Conservation (phyloP, 2,797 vertebrate genomes). For the Diplodus puntazzo region DNA sequence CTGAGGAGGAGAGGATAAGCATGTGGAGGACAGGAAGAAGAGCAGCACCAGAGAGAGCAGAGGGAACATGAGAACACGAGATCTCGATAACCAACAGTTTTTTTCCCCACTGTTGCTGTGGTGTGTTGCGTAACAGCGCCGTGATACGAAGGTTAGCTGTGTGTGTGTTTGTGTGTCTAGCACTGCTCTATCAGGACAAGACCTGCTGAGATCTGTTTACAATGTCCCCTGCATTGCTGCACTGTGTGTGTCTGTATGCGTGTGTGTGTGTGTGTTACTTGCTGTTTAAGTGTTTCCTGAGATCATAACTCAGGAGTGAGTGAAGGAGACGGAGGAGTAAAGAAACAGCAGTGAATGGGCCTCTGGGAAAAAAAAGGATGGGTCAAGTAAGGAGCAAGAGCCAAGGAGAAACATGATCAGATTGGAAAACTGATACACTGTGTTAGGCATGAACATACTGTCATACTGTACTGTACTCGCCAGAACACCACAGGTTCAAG, state of each 20-base stretch:
- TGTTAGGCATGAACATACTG: slow-evolving; percentile 4
- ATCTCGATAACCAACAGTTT: slow-evolving; percentile 40
- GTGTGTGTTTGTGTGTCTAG: slow-evolving; percentile 41
- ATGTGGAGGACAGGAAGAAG: slow-evolving; percentile 38
- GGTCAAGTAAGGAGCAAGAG: not conserved
- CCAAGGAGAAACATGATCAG: slow-evolving; percentile 2
- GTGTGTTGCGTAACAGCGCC: slow-evolving; percentile 48
- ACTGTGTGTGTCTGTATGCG: slow-evolving; percentile 10
- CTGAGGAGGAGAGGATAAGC: slow-evolving; percentile 33
- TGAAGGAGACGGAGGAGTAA: slow-evolving; percentile 9
- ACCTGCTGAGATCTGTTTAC: slow-evolving; percentile 59
- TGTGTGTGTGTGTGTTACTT: slow-evolving; percentile 26
- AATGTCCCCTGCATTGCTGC: slow-evolving; percentile 37
- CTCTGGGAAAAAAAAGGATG: not conserved
- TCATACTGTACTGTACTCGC: not conserved
- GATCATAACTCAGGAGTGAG: slow-evolving; percentile 27
- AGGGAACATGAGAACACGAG: slow-evolving; percentile 43
- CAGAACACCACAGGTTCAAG: not conserved
- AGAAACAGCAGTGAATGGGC: not conserved
- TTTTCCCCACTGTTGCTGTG: slow-evolving; percentile 35
- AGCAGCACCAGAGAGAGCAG: slow-evolving; percentile 2
- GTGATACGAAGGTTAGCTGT: slow-evolving; percentile 17
- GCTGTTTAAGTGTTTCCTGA: slow-evolving; percentile 49
- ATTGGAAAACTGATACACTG: not conserved
- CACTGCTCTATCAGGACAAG: slow-evolving; percentile 33